Evolutionary conservation across 2,888 invertebrate genomes (phyloP).

Genomic region (Pyrochroa serraticornis): DNA sequence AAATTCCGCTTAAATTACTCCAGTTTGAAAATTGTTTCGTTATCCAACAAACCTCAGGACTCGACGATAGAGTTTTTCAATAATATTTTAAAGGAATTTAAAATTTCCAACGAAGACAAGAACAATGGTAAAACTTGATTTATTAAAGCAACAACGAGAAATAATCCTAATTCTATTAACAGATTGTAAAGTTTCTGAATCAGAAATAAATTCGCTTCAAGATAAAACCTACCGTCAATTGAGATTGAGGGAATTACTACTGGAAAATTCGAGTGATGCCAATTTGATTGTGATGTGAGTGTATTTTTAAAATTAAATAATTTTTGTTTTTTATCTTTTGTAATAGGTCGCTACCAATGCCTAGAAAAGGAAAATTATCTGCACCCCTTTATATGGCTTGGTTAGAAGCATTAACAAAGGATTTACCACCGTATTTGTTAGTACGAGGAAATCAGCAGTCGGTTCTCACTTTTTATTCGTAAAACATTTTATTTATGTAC

Average conservation of each 20-base stretch:
- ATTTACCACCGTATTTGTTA: conserved; percentile 87
- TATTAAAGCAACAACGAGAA: background rate
- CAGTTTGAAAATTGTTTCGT: conserved; percentile 89
- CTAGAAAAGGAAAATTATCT: conserved; percentile 86
- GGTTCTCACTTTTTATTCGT: conserved; percentile 88
- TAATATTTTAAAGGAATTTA: conserved; percentile 72
- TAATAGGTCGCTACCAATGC: conserved; percentile 85
- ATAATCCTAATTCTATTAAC: conserved; percentile 26
- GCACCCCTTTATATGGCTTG: conserved; percentile 95
- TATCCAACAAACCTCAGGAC: conserved; percentile 80
- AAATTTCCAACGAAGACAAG: conserved; percentile 52
- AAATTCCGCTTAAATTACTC: conserved; percentile 96
- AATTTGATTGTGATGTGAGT: conserved; percentile 94
- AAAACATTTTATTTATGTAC: conserved; percentile 53
- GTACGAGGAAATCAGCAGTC: conserved; percentile 88
- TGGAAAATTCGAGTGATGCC: conserved; percentile 85
- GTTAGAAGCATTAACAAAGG: conserved; percentile 88
- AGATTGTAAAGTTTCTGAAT: conserved; percentile 73
- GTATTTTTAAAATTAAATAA: background rate
- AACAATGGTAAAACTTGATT: conserved; percentile 43
- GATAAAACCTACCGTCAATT: conserved; percentile 92
- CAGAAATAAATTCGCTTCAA: conserved; percentile 74
- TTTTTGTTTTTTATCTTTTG: conserved; percentile 3
- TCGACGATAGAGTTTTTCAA: conserved; percentile 77
- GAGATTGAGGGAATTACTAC: conserved; percentile 85